Conservation (phyloP, 1,140 invertebrate species). For the Drosophila nigrodunni region DNA sequence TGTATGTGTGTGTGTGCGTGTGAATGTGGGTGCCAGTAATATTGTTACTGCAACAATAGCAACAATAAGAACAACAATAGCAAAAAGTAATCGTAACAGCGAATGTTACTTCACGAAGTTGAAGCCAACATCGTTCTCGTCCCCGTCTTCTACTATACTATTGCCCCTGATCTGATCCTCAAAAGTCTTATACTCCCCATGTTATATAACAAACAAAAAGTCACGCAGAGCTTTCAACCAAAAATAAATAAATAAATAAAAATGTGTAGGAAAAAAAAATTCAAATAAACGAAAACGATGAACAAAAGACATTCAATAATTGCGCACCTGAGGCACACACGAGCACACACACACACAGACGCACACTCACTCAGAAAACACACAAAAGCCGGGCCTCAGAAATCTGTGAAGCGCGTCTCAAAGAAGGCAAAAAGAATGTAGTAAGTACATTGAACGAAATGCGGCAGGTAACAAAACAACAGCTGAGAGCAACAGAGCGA, state of each 20-base stretch:
- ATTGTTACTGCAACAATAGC: conserved; percentile 78
- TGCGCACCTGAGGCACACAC: conserved; percentile 67
- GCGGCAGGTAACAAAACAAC: conserved; percentile 70
- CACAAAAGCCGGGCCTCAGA: conserved; percentile 44
- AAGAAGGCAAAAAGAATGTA: conserved; percentile 16
- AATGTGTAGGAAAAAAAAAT: conserved; percentile 29
- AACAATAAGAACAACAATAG: conserved; percentile 49
- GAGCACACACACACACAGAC: no score
- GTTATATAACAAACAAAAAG: conserved; percentile 12
- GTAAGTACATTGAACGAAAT: conserved; percentile 36
- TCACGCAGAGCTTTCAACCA: conserved; percentile 4
- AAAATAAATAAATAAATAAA: neutral
- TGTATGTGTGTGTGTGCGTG: conserved; percentile 18
- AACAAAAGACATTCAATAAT: conserved; percentile 68
- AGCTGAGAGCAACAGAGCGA: conserved; percentile 46
- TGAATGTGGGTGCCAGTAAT: conserved; percentile 69
- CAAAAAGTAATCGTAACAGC: conserved; percentile 13
- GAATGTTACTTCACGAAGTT: conserved; percentile 44
- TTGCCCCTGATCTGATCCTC: conserved; percentile 37
- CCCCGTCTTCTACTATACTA: conserved; percentile 12
- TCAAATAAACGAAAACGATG: conserved; percentile 34
- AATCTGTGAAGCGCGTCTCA: conserved; percentile 27
- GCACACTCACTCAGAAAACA: no score
- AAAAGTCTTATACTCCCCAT: conserved; percentile 37
- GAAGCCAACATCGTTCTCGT: conserved; percentile 1